Conservation (phyloP, 2,888 invertebrate genomes). For the Hirtodrosophila duncani region DNA sequence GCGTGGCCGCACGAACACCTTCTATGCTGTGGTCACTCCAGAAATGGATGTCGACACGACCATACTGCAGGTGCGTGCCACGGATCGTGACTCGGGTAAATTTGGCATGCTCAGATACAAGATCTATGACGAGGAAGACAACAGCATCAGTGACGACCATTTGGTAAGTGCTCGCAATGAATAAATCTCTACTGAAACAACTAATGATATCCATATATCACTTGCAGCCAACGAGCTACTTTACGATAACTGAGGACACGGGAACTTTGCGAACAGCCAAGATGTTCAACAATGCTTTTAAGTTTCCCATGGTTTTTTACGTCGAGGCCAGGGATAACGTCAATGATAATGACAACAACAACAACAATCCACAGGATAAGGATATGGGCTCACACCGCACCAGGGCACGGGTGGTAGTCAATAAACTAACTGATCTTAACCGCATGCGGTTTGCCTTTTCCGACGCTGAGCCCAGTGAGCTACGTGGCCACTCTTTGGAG, state of each 20-base stretch:
- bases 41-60: conserved; percentile 87
- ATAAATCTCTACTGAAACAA: too few relatives aligned
- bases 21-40: conserved; percentile 88
- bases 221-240: conserved; percentile 80
- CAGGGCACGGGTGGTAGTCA: conserved; percentile 79
- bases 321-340: conserved; percentile 82
- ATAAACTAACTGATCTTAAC: conserved; percentile 87
- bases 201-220: background rate
- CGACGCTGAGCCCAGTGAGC: conserved; percentile 85
- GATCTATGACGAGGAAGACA: conserved; percentile 77
- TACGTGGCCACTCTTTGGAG: conserved; percentile 80
- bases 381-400: conserved; percentile 78
- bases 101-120: conserved; percentile 88
- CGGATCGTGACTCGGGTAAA: conserved; percentile 90
- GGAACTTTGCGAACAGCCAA: conserved; percentile 88
- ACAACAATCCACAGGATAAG: too few relatives aligned
- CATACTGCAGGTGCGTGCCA: conserved; percentile 90
- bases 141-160: conserved; percentile 64
- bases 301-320: conserved; percentile 86
- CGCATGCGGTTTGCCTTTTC: conserved; percentile 88
- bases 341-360: too few relatives aligned
- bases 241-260: conserved; percentile 85
- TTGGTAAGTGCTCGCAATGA: too few relatives aligned
- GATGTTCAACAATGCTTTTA: conserved; percentile 84
- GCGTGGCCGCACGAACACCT: conserved; percentile 83